Base-by-base conservation (phyloP, 2,797 vertebrate species). In the Ceryle rudis region DNA sequence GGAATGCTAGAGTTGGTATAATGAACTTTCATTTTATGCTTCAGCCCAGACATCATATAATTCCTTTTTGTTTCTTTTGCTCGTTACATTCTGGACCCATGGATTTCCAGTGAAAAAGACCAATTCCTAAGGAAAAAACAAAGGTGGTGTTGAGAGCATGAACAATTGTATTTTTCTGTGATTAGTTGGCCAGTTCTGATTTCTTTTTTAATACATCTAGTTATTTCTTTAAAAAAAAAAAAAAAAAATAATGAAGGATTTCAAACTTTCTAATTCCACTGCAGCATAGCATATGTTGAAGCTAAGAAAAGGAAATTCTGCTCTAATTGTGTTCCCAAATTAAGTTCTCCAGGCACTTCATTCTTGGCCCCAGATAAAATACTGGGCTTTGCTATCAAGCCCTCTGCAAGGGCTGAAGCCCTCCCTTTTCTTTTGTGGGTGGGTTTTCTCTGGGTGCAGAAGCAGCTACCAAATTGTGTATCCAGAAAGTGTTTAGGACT, bases 11-110 rank as follows among this genome's bases (percentile, higher is more conserved):
- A 73, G 64, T 10, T 61, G 57, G 18, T 39, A 5, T 20, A 79
- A 72, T 46, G 35, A 90, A 10, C 55, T 70, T 64, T 2, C 2
- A 9, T 44, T 60, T 35, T 46, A 35, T 39, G 15, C 37, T 79
- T 31, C 9, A 14, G n/a, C 35, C 25, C 18, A 47, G 31, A 9
- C 23, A 14, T 49, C 4, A 4, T 22, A 5, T 22, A 55, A 69
- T 71, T 77, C 23, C 47, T 79, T 33, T 28, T 37, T 47, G 14
- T 31, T 89, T 91, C 55, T 60, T 58, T 69, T 74, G 44, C 5
- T 65, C 13, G 12, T 73, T 74, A 13, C 4, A 8, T 4, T 44
- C 25, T 29, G 42, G 41, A 31, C 26, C 10, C 14, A 4, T 0
- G 3, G 52, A 22, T 58, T 91, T 35, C 25, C 14, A 14, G 11